Base-by-base conservation (phyloP, 2,888 invertebrate species). In the Sphaeridia pumilis region DNA sequence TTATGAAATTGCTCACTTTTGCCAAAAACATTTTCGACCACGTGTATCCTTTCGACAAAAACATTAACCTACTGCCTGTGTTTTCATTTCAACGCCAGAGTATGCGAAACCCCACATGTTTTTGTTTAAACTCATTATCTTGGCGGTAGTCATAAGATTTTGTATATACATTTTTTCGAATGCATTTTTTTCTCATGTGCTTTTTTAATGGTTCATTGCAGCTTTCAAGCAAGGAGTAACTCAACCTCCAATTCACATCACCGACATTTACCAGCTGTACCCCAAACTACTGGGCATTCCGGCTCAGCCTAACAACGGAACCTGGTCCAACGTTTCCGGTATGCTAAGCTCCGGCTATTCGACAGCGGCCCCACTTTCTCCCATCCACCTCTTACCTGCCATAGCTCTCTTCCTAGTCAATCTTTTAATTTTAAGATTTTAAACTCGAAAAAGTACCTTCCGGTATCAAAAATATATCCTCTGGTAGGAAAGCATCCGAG, bases 241-340 rank as follows among this genome's bases (percentile, higher is more conserved):
- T 10, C 58, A 66, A 14, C 60, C 67, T 12, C 69, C 72, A 1
- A 70, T 75, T 31, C 61, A 70, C 31, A 67, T 70, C 41, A 71
- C 74, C 27, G 75, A 75, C 62, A 66, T 75, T 38, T 75, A 75
- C 61, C 71, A 72, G 27, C 66, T 75, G 47, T 68, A 74, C 55
- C 70, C 73, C 50, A 65, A 71, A 52, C 61, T 75, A 3, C 65
- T 75, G 24, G 66, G 67, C 14, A 66, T 75, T 17, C 55, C 64
- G 4, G 68, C 73, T 0, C 65, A 69, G 25, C 70, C 72, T 10
- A 64, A 67, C 56, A 68, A 69, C 58, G 69, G 70, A 49, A 59
- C 66, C 3, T 67, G 68, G 69, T 65, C 34, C 56, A 62, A 63
- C 46, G 59, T 64, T 17, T 52, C 58, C 20, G 58, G 57, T 27